A percentile compares a stretch with the other conserved stretches of the same genome.
Evolutionary conservation across 2,888 invertebrate species (phyloP).

Genomic region (Drosophila meridionalis): DNA sequence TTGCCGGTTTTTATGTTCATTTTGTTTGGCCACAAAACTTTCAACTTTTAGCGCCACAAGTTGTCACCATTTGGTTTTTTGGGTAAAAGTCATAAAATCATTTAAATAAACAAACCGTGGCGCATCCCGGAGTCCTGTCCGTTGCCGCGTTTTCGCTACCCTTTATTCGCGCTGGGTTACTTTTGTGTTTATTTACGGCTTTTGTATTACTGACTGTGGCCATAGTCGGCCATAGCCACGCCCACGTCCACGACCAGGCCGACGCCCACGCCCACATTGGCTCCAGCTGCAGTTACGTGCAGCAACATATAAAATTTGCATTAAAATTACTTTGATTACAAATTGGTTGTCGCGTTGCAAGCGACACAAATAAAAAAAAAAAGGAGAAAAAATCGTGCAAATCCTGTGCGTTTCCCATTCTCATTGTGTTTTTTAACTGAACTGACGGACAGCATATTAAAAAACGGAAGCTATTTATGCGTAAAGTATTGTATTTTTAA

Average conservation of each 20-base stretch:
- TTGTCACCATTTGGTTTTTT: slow-evolving; percentile 76
- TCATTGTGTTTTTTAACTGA: slow-evolving; percentile 10
- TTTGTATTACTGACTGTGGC: slow-evolving; percentile 43
- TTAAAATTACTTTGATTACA: slow-evolving; percentile 82
- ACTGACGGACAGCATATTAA: slow-evolving; percentile 44
- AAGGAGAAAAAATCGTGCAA: slow-evolving; percentile 35
- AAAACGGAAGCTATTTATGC: slow-evolving; percentile 64
- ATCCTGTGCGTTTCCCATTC: slow-evolving; percentile 40
- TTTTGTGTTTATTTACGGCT: slow-evolving; percentile 66
- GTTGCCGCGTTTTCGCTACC: slow-evolving; percentile 16
- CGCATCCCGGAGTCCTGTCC: slow-evolving; percentile 3
- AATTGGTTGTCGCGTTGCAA: slow-evolving; percentile 67
- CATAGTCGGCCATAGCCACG: not conserved
- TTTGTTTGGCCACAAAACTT: slow-evolving; percentile 74
- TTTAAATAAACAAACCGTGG: slow-evolving; percentile 70
- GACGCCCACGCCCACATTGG: slow-evolving; percentile 27
- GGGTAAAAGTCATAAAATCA: slow-evolving; percentile 75
- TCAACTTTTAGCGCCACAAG: slow-evolving; percentile 77
- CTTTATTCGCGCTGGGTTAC: slow-evolving; percentile 32
- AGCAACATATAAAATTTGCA: slow-evolving; percentile 78
- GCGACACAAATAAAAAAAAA: slow-evolving; percentile 38
- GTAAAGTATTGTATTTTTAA: slow-evolving; percentile 78
- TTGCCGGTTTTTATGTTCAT: slow-evolving; percentile 39
- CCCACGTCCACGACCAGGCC: not conserved
- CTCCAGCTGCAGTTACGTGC: slow-evolving; percentile 50